Conservation (phyloP, 2,113 vertebrate species). For the Oostethus manadensis region DNA sequence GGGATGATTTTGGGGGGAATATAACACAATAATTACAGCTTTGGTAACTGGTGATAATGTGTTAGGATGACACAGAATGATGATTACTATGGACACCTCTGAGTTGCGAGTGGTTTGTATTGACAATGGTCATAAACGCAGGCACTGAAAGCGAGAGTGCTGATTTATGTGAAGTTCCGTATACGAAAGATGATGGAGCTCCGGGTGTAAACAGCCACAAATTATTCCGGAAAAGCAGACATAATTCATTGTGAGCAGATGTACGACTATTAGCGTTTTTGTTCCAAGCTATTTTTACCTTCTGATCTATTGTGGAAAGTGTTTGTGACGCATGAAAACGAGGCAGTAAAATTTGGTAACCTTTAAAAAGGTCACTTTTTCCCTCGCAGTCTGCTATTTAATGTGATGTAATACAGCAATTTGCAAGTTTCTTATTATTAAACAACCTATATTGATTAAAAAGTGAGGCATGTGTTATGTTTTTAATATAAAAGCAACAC, state of each 20-base stretch:
- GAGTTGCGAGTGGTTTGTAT: conserved; percentile 3
- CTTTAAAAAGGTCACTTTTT: conserved; percentile 2
- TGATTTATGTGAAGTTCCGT: conserved; percentile 1
- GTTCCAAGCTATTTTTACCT: conserved; percentile 2
- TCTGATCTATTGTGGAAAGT: neutral
- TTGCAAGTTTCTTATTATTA: neutral
- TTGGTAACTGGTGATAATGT: conserved; percentile 2
- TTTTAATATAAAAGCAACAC: neutral
- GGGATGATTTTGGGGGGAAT: neutral
- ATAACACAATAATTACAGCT: neutral
- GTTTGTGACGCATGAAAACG: neutral
- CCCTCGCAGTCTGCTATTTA: neutral
- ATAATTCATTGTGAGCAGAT: neutral
- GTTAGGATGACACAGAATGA: conserved; percentile 5
- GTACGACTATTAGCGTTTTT: neutral
- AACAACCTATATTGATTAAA: too few relatives aligned
- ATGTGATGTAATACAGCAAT: neutral
- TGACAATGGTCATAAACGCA: neutral
- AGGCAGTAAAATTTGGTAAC: conserved; percentile 6
- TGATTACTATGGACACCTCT: neutral
- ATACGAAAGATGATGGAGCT: conserved; percentile 4
- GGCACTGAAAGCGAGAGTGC: conserved; percentile 4
- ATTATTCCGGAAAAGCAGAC: neutral
- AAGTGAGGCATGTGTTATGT: too few relatives aligned
- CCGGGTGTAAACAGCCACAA: neutral